These are phyloP conservation scores for Thalassarche chlororhynchos DNA, from an alignment of 2,113 vertebrate genomes.

Conservation along the genomic window DNA sequence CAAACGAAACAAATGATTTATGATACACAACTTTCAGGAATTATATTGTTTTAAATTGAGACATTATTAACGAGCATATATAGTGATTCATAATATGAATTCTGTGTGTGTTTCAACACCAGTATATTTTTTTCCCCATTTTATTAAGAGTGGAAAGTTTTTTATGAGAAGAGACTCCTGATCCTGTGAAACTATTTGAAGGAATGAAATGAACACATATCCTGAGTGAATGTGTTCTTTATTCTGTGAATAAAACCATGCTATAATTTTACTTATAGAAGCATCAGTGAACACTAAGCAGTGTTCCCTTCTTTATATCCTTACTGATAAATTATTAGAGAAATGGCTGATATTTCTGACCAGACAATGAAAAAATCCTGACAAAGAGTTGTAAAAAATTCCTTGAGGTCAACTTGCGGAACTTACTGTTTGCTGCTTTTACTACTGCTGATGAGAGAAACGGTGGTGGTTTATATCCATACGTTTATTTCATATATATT, in stretches of 20 bases:
- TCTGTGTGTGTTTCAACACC: not conserved
- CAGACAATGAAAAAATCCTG: not conserved
- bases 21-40: not conserved
- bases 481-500: not conserved
- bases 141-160: slow-evolving; percentile 26
- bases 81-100: not conserved
- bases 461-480: not conserved
- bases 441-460: not conserved
- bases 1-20: not conserved
- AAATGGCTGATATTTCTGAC: not conserved
- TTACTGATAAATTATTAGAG: not conserved
- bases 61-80: not conserved
- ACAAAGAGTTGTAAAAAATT: not conserved
- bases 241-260: not conserved
- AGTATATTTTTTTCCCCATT: slow-evolving; percentile 8
- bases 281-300: not conserved
- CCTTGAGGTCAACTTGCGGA: not conserved
- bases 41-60: not conserved
- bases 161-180: slow-evolving; percentile 15
- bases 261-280: not conserved
- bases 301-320: not conserved
- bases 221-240: not conserved
- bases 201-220: not conserved
- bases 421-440: not conserved
- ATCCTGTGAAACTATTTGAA: not conserved